Conservation (phyloP, 2,888 invertebrate species). For the Rugalucina vietnamica region DNA sequence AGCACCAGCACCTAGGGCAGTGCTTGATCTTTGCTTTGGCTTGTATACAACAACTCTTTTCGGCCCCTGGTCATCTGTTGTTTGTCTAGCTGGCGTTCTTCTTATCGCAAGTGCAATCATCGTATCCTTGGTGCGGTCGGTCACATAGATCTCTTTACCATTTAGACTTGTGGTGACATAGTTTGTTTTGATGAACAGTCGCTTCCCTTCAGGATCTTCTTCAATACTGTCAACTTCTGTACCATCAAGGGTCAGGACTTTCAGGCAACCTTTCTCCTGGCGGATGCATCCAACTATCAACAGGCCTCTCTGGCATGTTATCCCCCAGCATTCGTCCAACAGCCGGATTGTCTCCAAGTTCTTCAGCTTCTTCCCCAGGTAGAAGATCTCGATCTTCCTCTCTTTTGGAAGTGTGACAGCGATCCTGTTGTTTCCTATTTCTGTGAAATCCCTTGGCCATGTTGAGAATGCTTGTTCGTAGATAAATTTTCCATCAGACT, state of each 20-base stretch:
- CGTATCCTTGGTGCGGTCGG: constrained; percentile 60
- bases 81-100: constrained; percentile 11
- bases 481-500: constrained; percentile 46
- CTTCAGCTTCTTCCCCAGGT: constrained; percentile 58
- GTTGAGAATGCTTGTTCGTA: constrained; percentile 61
- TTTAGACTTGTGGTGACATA: constrained; percentile 53
- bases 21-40: constrained; percentile 55
- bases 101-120: constrained; percentile 47
- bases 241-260: constrained; percentile 59
- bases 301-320: constrained; percentile 48
- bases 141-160: constrained; percentile 58
- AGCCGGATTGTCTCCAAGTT: constrained; percentile 58
- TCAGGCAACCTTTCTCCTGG: constrained; percentile 56
- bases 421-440: constrained; percentile 56
- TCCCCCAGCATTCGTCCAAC: constrained; percentile 64
- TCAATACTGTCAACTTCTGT: constrained; percentile 57
- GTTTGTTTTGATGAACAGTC: constrained; percentile 63
- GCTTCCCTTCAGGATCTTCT: constrained; percentile 53
- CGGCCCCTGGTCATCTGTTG: constrained; percentile 55
- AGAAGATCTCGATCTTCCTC: constrained; percentile 61
- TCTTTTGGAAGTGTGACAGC: constrained; percentile 62
- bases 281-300: constrained; percentile 59
- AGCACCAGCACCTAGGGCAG: constrained; percentile 42
- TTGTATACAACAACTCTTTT: constrained; percentile 21
- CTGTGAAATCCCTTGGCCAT: constrained; percentile 61